Percentiles rank a stretch among this genome's conserved stretches.
phyloP scores from a whole-genome alignment of 2,888 invertebrate genomes.

The Apoderus coryli region DNA sequence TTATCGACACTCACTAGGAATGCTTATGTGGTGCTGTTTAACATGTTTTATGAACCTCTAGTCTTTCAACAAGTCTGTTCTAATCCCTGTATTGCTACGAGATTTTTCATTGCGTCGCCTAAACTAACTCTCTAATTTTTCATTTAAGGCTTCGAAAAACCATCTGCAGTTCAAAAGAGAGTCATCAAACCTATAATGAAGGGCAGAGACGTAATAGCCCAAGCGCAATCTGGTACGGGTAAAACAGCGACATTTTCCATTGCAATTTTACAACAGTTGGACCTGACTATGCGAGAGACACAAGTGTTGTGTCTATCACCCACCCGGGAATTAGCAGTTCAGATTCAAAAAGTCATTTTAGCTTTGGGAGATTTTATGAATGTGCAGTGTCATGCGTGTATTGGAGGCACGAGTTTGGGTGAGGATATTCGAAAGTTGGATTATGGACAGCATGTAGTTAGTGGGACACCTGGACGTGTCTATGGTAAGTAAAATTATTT shows the following conservation, averaged over 20 bases:
- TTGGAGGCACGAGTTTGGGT: conserved; percentile 96
- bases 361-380: conserved; percentile 97
- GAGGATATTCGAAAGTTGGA: conserved; percentile 97
- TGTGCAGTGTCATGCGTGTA: conserved; percentile 97
- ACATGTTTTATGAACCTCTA: no score
- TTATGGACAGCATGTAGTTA: conserved; percentile 98
- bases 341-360: conserved; percentile 93
- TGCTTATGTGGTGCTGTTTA: no score
- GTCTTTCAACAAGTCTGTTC: no score
- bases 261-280: conserved; percentile 83
- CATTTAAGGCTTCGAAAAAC: conserved; percentile 86
- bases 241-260: conserved; percentile 99
- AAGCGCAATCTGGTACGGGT: conserved; percentile 97
- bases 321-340: conserved; percentile 92
- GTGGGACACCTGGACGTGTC: conserved; percentile 96
- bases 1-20: no score
- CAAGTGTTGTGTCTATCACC: conserved; percentile 90
- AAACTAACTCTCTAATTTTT: no score
- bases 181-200: conserved; percentile 93
- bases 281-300: conserved; percentile 84
- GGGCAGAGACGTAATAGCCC: conserved; percentile 96
- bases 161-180: conserved; percentile 96
- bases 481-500: conserved; percentile 71
- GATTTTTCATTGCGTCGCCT: no score
- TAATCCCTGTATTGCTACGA: no score